A percentile compares a stretch with the other conserved stretches of the same genome.
These are phyloP conservation scores for Chelonia mydas DNA, from an alignment of 2,797 vertebrate species.

Conservation along the genomic window DNA sequence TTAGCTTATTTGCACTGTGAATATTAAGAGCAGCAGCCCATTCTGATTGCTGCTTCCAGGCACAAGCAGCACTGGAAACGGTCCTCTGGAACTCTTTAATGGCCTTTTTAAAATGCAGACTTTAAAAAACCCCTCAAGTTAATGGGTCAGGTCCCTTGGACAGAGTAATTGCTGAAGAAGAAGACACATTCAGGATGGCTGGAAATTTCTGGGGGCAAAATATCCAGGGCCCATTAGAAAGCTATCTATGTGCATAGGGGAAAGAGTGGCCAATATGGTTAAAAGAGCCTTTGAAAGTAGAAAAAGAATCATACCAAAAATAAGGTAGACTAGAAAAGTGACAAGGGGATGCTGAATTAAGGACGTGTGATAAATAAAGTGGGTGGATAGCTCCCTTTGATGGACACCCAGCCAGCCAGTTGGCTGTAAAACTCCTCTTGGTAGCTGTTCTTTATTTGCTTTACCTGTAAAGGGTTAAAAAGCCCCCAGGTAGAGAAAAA, in stretches of 20 bases:
- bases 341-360: not conserved
- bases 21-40: not conserved
- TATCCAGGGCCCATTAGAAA: not conserved
- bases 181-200: not conserved
- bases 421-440: no score
- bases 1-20: not conserved
- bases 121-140: not conserved
- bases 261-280: not conserved
- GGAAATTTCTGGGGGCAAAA: not conserved
- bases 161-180: not conserved
- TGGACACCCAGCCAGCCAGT: no score
- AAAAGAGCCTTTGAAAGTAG: not conserved
- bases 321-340: not conserved
- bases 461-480: no score
- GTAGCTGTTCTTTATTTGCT: no score
- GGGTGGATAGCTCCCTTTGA: no score
- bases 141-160: not conserved
- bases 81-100: constrained; percentile 31
- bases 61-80: not conserved
- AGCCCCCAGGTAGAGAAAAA: no score
- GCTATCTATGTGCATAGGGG: not conserved
- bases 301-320: not conserved
- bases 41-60: not conserved
- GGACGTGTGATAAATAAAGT: not conserved
- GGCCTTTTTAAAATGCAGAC: constrained; percentile 28